Base-by-base conservation (phyloP, 2,797 vertebrate species). In the Anas georgica region DNA sequence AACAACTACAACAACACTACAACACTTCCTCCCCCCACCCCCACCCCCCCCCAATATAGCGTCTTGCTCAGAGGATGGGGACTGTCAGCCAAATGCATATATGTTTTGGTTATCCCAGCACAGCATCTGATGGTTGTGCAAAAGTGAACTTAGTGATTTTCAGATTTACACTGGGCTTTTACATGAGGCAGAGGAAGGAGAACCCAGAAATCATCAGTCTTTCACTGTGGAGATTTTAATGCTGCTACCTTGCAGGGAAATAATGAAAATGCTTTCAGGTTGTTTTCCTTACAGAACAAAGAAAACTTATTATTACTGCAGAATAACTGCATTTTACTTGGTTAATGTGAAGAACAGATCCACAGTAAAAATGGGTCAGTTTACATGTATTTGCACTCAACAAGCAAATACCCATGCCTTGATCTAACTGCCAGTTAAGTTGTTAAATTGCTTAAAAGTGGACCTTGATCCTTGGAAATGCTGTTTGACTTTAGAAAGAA, bases 391-490 rank as follows among this genome's bases (percentile, higher is more conserved):
- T 92, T 93, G 81, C 41, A 26, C 20, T 83, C 45, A 81, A n/a
- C n/a, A 80, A 77, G 54, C 28, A 68, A 68, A 72, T 74, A 90
- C 74, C 58, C 50, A 39, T 82, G 60, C 46, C 46, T 87, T 80
- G 52, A 91, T 89, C 43, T 91, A 85, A 62, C 46, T 92, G 68
- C 43, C 29, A 74, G 0, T 92, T 92, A 89, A 25, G 64, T 43
- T 83, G 33, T 25, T 91, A n/a, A 64, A 78, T 60, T 91, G 75
- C 58, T 83, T 92, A 55, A 58, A 87, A 75, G 59, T 73, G 74
- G 35, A 91, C 84, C 41, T 85, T 90, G 87, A 88, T 76, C 77
- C 50, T 78, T 81, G 69, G 68, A 92, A 79, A 75, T 86, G 72
- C 45, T 81, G 79, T 62, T 12, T 81, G 70, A 64, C 69, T 81